Percentiles rank a stretch among this genome's conserved stretches.
Evolutionary conservation across 2,113 vertebrate genomes (phyloP).

Genomic region (Mesocricetus auratus): DNA sequence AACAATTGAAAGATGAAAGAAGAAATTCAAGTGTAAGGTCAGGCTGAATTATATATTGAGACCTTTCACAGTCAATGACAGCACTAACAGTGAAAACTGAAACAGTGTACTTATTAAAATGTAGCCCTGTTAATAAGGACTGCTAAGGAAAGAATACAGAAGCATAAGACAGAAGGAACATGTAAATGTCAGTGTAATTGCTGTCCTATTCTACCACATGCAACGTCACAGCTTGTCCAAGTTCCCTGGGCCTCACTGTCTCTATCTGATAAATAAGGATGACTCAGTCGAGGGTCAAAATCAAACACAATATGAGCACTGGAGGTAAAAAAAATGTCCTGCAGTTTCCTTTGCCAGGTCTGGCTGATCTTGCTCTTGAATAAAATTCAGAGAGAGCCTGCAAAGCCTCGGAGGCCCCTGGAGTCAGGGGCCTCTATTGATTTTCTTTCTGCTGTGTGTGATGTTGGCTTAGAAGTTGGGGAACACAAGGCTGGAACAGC

Average conservation of each 20-base stretch:
- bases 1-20: not conserved
- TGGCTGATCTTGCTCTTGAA: not conserved
- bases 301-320: not conserved
- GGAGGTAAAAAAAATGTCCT: not conserved
- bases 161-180: not conserved
- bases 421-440: not conserved
- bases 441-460: not conserved
- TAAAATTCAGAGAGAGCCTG: not conserved
- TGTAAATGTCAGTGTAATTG: not conserved
- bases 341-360: fast-evolving
- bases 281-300: not conserved
- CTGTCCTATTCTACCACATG: not conserved
- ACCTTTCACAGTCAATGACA: not conserved
- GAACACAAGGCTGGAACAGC: not conserved
- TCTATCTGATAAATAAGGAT: not conserved
- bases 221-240: not conserved
- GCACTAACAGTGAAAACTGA: not conserved
- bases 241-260: not conserved
- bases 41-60: not conserved
- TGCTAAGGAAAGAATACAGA: not conserved
- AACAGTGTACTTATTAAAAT: not conserved
- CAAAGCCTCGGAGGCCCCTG: not conserved
- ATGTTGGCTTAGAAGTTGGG: not conserved
- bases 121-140: not conserved
- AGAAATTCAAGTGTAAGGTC: not conserved